A percentile compares a stretch with the other conserved stretches of the same genome.
Conservation (phyloP, 2,113 vertebrate genomes). For the Rostratula benghalensis region DNA sequence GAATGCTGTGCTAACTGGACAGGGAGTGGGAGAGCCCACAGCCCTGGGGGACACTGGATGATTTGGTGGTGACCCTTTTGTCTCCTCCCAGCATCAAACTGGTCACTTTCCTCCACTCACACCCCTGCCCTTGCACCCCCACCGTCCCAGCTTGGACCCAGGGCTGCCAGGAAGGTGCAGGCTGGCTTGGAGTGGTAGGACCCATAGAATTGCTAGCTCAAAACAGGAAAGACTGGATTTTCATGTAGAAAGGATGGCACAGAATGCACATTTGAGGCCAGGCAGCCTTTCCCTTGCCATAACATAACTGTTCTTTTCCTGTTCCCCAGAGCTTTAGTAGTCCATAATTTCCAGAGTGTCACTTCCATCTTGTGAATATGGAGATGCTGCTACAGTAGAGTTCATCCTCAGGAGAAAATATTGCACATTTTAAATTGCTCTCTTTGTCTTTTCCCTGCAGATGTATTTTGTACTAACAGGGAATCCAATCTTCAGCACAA, state of each 20-base stretch:
- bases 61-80: accelerated
- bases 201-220: accelerated
- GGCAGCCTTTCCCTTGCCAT: not conserved
- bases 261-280: not conserved
- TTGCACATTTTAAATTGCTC: constrained; percentile 54
- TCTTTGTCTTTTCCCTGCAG: constrained; percentile 59
- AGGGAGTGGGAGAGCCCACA: accelerated
- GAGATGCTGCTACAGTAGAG: constrained; percentile 33
- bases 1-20: not conserved
- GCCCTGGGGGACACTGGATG: not conserved
- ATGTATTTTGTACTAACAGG: constrained; percentile 61
- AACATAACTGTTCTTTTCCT: not conserved
- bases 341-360: constrained; percentile 43
- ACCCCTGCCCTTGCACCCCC: not conserved
- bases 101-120: not conserved
- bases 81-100: not conserved
- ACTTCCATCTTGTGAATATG: constrained; percentile 55
- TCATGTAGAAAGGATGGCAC: not conserved
- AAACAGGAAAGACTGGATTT: not conserved
- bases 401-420: constrained; percentile 65
- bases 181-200: not conserved
- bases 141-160: not conserved
- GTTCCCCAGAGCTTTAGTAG: not conserved
- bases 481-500: constrained; percentile 70
- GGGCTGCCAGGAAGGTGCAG: not conserved